Base-by-base conservation (phyloP, 2,113 vertebrate genomes). In the Alethe diademata region DNA sequence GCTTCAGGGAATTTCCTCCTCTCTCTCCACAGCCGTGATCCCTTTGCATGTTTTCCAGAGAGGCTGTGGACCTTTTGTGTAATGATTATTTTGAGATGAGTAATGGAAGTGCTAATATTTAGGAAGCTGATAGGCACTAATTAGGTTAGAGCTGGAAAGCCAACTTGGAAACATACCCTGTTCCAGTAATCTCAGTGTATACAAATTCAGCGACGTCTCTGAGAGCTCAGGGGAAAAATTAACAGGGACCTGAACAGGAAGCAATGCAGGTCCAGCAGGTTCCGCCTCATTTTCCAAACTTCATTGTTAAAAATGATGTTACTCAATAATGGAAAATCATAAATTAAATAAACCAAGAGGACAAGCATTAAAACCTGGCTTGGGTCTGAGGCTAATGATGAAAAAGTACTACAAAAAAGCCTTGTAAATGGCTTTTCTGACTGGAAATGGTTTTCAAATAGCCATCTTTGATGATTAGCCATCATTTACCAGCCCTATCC, bases 131-230 rank as follows among this genome's bases (percentile, higher is more conserved):
- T 78, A 83, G 79, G 48, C 82, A 74, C 29, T 90, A 94, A 95
- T 94, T 94, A 94, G 79, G 57, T 92, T 65, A 78, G 28, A 92
- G 51, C 56, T 71, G 88, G 88, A 76, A 94, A 94, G 74, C 61
- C 64, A n/a, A 31, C 51, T 42, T 80, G 72, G 40, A 93, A 93
- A 86, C 31, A 13, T 78, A 53, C 2, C 8, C 75, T 71, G 47
- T 96, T 97, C 92, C 93, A 93, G 94, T 95, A 96, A 95, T 90
- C 72, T 92, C 8, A 1, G 26, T 70, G 56, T 86, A 74, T 79
- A 86, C 53, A 80, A 76, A 86, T 29, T 14, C 58, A 75, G 23
- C 24, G 12, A 73, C 0, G 0, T 54, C 43, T 79, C 64, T 2
- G 5, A 54, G 71, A 96, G 38, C 51, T 73, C 64, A 73, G 67